Base-by-base conservation (phyloP, 2,888 invertebrate species). In the Melieria crassipennis region DNA sequence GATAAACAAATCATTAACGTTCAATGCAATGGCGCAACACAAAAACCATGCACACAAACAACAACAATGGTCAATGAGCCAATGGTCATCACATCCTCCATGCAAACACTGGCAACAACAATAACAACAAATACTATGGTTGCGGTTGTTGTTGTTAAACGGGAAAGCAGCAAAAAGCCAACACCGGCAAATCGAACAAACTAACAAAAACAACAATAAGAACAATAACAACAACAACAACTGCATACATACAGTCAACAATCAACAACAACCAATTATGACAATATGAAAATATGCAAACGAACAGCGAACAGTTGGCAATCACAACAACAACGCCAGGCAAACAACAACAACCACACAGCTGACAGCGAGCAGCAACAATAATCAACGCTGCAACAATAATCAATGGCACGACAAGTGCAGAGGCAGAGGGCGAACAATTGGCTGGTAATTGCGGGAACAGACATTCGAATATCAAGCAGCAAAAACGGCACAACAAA, bases 231-330 rank as follows among this genome's bases (percentile, higher is more conserved):
- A 57, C 5, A 58, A 58, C 58, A 30, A 7, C 58, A 16, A 13
- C 58, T 43, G 43, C 61, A 30, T 30, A 30, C 2, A 30, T 30
- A 30, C 30, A 30, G 30, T 30, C 30, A 30, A 30, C 30, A 7
- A 42, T 42, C 16, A 13, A 9, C 61, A 61, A 42, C 45, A 43
- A 61, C 9, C 61, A 61, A 61, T 61, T 61, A 61, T 43, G 61
- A 45, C 6, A 58, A 13, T 58, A 30, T 9, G 58, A 61, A 61
- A 61, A 61, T 61, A 45, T 45, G n/a, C 45, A 11, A 61, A 61
- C 16, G 11, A 45, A 7, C 52, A 9, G 2, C 30, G 30, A 30
- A 30, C 30, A 52, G 9, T 52, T 52, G 52, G 52, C 52, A 9
- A 52, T n/a, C 9, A 50, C 50, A 50, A 50, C 9, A 50, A 50